Base-by-base conservation (phyloP, 2,888 invertebrate species). In the Drosophila eohydei region DNA sequence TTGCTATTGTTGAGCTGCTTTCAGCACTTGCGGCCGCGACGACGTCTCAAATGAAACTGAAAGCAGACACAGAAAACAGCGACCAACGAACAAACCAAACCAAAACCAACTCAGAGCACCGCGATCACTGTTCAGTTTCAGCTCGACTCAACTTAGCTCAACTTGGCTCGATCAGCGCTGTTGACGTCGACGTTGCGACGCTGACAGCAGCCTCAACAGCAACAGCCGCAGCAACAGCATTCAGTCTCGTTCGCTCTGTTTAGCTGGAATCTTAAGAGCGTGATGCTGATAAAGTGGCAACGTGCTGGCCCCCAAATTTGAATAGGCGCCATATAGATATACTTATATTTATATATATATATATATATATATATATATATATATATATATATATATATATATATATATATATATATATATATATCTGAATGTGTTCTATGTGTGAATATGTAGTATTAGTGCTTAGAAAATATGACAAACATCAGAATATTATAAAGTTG, bases 31-130 rank as follows among this genome's bases (percentile, higher is more conserved):
- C 85, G 83, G 57, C 64, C 89, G 88, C 89, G 88, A 82, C 90
- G 83, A 91, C 90, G 91, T 90, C 90, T 92, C 88, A 92, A 93
- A 92, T 91, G 93, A 93, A 93, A 93, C 93, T 93, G 93, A 93
- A 93, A 93, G 92, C 92, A 82, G 77, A 80, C 74, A 77, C 89
- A 78, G 80, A 81, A 81, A 82, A 81, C 77, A 63, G 74, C 81
- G 63, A 66, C 50, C 61, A 69, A 32, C 80, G 61, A 65, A 63
- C 69, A 66, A 82, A 51, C 63, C 48, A 69, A 77, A 60, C 57
- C 79, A 63, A 69, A 77, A 57, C 51, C 79, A 65, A 63, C 78
- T 41, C 58, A 58, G 58, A 58, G 58, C 63, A 64, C 51, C 51
- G 52, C 66, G 57, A 38, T 63, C 55, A 55, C 55, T 63, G 44